A percentile compares a stretch with the other conserved stretches of the same genome.
Evolutionary conservation across 2,797 vertebrate genomes (phyloP).

Genomic region (Nyctibius grandis): DNA sequence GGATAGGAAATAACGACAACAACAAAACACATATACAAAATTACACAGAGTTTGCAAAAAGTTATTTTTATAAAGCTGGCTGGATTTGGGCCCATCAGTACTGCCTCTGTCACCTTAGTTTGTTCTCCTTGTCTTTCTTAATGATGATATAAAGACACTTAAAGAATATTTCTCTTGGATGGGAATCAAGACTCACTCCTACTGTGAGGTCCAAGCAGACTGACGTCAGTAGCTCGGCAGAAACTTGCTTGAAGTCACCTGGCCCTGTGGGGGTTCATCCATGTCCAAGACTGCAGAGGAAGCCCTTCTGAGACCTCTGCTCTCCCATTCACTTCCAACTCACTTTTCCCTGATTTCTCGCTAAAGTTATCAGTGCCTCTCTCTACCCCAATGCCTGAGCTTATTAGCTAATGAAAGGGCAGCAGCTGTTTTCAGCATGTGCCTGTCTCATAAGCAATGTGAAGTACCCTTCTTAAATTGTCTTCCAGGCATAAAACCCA

Average conservation of each 20-base stretch:
- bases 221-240: not conserved
- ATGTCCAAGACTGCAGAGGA: not conserved
- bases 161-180: slow-evolving; percentile 19
- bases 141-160: slow-evolving; percentile 50
- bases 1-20: not conserved
- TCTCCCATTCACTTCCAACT: not conserved
- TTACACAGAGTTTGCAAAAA: slow-evolving; percentile 40
- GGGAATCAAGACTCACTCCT: not conserved
- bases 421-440: slow-evolving; percentile 8
- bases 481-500: slow-evolving; percentile 51
- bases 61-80: slow-evolving; percentile 48
- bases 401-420: slow-evolving; percentile 6
- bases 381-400: not conserved
- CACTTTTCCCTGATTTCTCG: not conserved
- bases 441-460: not conserved
- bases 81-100: not conserved
- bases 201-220: not conserved
- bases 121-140: slow-evolving; percentile 48
- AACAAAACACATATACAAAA: slow-evolving; percentile 22
- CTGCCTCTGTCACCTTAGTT: not conserved
- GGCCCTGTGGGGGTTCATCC: not conserved
- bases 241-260: not conserved
- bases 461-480: not conserved
- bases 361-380: not conserved
- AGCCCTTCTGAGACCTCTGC: not conserved